Base-by-base conservation (phyloP, 30 jellyfish, hydroid and myxozoan species). In the Pelagia noctiluca region DNA sequence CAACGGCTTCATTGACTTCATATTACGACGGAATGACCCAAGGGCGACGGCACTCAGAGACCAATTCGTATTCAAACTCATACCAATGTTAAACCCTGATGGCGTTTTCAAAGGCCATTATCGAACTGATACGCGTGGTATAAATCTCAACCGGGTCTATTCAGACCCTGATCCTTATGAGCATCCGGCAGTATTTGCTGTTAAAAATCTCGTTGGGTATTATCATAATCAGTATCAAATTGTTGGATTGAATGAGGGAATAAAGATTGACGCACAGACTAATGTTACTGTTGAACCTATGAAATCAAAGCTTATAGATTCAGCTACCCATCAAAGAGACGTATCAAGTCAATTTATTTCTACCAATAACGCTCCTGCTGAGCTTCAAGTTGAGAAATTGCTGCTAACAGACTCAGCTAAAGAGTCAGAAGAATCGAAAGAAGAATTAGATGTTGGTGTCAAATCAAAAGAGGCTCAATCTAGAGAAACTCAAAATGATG, bases 71-170 rank as follows among this genome's bases (percentile, higher is more conserved):
- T 93, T 93, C 62, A 93, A 93, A 78, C 72, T 93, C 75, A 42
- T 93, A 8, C 99, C 99, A 23, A 88, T 93, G 97, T 52, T 93
- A 29, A 93, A 93, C 75, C 99, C 99, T 30, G 99, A 93, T 73
- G 99, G 99, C 4, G 99, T 93, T 3, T 70, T 49, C 52, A 67
- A 96, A 26, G 99, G 99, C 10, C 85, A 70, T 88, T 93, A 93
- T 48, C 88, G 99, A 16, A 75, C 99, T 1, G 99, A 93, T 57
- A 74, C 95, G 18, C 71, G 94, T 2, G 99, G 99, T 1, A 74
- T 88, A n/a, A 94, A 94, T 57, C 78, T 94, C n/a, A 94, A 94
- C 80, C 88, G 99, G 48, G 89, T 82, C 5, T 94, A 94, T 71
- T 5, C 37, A 37, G 57, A 77, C 75, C 99, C 99, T 3, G 97